These are phyloP conservation scores for Microcebus murinus DNA, from an alignment of 2,113 vertebrate species.

Conservation along the genomic window DNA sequence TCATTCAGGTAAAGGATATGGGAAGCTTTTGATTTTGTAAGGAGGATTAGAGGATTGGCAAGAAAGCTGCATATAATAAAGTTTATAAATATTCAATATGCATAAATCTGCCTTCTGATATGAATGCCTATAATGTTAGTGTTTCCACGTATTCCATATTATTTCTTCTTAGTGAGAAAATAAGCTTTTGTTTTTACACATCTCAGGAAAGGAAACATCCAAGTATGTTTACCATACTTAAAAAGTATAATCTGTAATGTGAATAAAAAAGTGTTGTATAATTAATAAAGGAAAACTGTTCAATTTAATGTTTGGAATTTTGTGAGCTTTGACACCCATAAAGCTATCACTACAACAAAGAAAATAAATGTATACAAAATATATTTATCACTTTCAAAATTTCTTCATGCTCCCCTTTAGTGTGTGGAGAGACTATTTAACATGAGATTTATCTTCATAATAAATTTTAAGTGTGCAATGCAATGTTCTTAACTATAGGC, in stretches of 20 bases:
- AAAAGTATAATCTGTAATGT: not conserved
- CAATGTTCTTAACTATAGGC: not conserved
- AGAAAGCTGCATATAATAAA: not conserved
- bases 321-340: not conserved
- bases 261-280: not conserved
- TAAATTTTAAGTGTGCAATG: not conserved
- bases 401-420: not conserved
- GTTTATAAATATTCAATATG: constrained; percentile 1
- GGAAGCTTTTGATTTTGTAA: not conserved
- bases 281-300: not conserved
- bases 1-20: not conserved
- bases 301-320: not conserved
- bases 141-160: not conserved
- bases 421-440: not conserved
- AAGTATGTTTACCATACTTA: not conserved
- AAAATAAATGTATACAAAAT: not conserved
- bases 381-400: not conserved
- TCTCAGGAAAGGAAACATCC: not conserved
- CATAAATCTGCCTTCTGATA: not conserved
- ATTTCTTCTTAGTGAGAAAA: not conserved
- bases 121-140: not conserved
- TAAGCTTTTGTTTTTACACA: not conserved
- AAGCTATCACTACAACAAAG: not conserved
- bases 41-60: not conserved
- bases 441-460: not conserved